Evolutionary conservation across 2,888 invertebrate species (phyloP).

Genomic region (Phyllotreta striolata): DNA sequence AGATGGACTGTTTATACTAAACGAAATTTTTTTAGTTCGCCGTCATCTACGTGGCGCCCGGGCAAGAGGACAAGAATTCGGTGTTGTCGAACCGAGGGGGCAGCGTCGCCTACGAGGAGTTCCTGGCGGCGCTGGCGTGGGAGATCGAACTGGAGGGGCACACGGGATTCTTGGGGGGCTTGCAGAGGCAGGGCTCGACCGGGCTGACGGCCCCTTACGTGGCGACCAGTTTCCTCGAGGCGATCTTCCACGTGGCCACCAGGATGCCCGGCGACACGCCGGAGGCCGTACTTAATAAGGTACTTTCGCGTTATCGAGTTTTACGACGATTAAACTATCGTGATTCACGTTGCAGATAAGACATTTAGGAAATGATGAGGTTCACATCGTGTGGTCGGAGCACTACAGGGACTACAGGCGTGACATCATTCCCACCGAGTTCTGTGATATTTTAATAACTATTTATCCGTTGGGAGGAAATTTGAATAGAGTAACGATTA

Average conservation of each 20-base stretch:
- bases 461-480: constrained; percentile 92
- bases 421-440: constrained; percentile 98
- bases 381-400: constrained; percentile 99
- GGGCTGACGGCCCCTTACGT: constrained; percentile 95
- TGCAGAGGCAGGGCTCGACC: constrained; percentile 89
- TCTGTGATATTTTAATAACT: constrained; percentile 97
- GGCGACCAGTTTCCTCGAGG: constrained; percentile 92
- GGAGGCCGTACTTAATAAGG: constrained; percentile 87
- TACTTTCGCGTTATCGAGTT: too few relatives aligned
- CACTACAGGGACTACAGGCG: constrained; percentile 94
- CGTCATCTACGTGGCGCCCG: constrained; percentile 96
- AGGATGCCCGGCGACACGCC: constrained; percentile 92
- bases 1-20: not conserved
- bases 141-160: constrained; percentile 92
- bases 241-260: constrained; percentile 97
- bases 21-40: constrained; percentile 68
- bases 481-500: constrained; percentile 87
- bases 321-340: too few relatives aligned
- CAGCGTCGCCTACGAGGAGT: constrained; percentile 90
- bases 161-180: constrained; percentile 93
- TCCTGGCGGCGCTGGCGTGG: constrained; percentile 75
- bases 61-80: constrained; percentile 96
- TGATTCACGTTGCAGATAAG: too few relatives aligned
- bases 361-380: constrained; percentile 97
- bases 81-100: constrained; percentile 91